Percentiles rank a stretch among this genome's conserved stretches.
These are phyloP conservation scores for Premnoplex brunnescens DNA, from an alignment of 2,797 vertebrate species.

Conservation along the genomic window DNA sequence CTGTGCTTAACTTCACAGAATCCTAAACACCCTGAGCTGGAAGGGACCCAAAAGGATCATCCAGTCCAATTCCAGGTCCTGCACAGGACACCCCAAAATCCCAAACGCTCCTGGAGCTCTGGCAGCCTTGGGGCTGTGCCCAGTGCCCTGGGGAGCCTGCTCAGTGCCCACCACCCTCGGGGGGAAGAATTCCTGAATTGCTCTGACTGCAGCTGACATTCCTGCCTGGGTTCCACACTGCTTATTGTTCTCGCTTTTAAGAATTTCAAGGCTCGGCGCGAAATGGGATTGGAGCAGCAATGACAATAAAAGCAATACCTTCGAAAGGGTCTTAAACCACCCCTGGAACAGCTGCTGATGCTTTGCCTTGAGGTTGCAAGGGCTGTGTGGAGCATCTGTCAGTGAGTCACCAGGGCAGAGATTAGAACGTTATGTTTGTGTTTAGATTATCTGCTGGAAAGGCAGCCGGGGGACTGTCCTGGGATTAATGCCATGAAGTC, in stretches of 20 bases:
- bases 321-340: neutral
- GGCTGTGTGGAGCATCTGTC: conserved; percentile 3
- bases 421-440: conserved; percentile 55
- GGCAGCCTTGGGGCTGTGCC: neutral
- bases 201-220: neutral
- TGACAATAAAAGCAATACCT: neutral
- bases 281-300: neutral
- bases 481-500: conserved; percentile 52
- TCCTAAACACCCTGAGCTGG: neutral
- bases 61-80: neutral
- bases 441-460: conserved; percentile 58
- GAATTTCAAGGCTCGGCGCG: neutral
- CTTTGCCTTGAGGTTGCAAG: neutral
- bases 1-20: neutral
- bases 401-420: conserved; percentile 25
- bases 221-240: neutral
- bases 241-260: neutral
- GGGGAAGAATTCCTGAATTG: neutral
- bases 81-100: neutral
- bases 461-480: conserved; percentile 25
- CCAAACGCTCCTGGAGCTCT: neutral
- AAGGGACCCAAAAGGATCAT: neutral
- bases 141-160: neutral
- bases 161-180: neutral
- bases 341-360: neutral